These are phyloP conservation scores for Acanthococcus lagerstroemiae DNA, from an alignment of 2,888 invertebrate species.

Conservation along the genomic window DNA sequence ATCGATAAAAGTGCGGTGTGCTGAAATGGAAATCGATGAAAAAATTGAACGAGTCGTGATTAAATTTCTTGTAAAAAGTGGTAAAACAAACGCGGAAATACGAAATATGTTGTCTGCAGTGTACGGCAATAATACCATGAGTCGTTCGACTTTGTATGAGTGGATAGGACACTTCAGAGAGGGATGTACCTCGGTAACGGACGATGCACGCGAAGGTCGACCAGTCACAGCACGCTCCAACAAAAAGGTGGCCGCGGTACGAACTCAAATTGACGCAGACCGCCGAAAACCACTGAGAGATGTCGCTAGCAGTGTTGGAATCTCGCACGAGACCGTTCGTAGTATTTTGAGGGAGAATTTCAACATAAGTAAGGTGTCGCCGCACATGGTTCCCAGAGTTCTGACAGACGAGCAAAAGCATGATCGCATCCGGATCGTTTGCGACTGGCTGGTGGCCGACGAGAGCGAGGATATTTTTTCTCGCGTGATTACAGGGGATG, in stretches of 20 bases:
- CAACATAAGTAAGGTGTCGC: background rate
- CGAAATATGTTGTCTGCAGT: slow-evolving; percentile 13
- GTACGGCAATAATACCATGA: slow-evolving; percentile 9
- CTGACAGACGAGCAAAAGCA: background rate
- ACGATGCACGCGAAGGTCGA: background rate
- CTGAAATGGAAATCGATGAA: background rate
- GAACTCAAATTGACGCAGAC: no score
- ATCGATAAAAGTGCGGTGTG: no score
- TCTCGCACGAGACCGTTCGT: background rate
- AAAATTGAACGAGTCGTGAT: slow-evolving; percentile 14
- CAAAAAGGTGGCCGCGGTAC: no score
- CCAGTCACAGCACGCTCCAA: no score
- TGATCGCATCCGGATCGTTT: background rate
- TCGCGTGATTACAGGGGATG: background rate
- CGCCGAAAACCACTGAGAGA: background rate
- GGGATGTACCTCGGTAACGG: background rate
- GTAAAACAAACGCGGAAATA: slow-evolving; percentile 7
- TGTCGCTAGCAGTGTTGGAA: background rate
- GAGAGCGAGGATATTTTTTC: background rate
- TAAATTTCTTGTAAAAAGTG: slow-evolving; percentile 14
- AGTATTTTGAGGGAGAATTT: background rate
- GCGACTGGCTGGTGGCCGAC: background rate
- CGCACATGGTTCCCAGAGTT: no score
- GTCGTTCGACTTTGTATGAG: slow-evolving; percentile 13
- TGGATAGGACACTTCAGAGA: slow-evolving; percentile 6